Evolutionary conservation across 2,888 invertebrate genomes (phyloP).

Genomic region (Tiphia femorata): DNA sequence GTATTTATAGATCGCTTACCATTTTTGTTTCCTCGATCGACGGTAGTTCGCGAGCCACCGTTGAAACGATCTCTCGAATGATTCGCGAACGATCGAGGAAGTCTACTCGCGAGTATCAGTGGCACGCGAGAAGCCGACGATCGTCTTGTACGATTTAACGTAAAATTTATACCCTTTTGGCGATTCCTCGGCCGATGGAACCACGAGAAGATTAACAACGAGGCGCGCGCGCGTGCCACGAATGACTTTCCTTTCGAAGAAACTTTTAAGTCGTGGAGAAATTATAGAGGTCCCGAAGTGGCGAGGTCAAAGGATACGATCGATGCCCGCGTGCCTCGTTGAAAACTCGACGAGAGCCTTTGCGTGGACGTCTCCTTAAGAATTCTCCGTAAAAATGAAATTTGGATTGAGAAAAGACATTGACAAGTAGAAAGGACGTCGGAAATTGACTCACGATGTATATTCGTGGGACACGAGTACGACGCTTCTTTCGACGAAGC

Average conservation of each 20-base stretch:
- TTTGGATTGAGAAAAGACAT: too few species aligned
- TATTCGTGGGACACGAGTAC: too few species aligned
- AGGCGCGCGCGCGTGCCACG: slow-evolving; percentile 32
- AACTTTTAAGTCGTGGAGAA: slow-evolving; percentile 1
- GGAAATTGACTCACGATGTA: too few species aligned
- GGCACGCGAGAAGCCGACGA: neutral
- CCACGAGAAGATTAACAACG: slow-evolving; percentile 20
- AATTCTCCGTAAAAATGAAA: too few species aligned
- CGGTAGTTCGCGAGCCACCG: slow-evolving; percentile 11
- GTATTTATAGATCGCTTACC: slow-evolving; percentile 67
- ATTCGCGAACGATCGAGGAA: neutral
- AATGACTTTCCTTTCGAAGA: slow-evolving; percentile 24
- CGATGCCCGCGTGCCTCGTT: slow-evolving; percentile 39
- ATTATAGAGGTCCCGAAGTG: too few species aligned
- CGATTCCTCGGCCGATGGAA: slow-evolving; percentile 23
- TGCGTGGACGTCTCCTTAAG: too few species aligned
- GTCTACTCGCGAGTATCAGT: neutral
- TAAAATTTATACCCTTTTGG: slow-evolving; percentile 29
- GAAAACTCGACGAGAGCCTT: slow-evolving; percentile 27
- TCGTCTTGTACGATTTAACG: slow-evolving; percentile 14
- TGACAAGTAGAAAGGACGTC: too few species aligned
- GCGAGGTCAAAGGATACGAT: neutral
- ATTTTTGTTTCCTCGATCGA: slow-evolving; percentile 37
- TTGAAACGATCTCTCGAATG: neutral
- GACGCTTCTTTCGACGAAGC: too few species aligned